A percentile compares a stretch with the other conserved stretches of the same genome.
These are phyloP conservation scores for Pipistrellus kuhlii DNA, from an alignment of 2,797 vertebrate species.

Conservation along the genomic window DNA sequence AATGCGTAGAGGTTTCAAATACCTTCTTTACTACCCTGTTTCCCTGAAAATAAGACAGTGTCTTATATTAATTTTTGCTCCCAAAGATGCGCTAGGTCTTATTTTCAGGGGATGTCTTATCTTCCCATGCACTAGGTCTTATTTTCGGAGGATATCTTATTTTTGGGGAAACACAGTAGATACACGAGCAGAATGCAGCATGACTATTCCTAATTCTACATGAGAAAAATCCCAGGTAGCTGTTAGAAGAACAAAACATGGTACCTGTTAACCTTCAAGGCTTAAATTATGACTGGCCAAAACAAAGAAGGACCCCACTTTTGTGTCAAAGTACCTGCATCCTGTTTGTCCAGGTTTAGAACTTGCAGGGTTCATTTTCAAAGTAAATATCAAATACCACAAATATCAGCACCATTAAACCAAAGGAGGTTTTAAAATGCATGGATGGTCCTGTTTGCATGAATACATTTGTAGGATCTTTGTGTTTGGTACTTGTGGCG, in stretches of 20 bases:
- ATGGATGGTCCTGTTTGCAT: background rate
- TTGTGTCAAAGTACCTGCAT: background rate
- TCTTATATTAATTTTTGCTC: too few species aligned
- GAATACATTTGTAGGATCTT: background rate
- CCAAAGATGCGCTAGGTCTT: too few species aligned
- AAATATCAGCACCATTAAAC: background rate
- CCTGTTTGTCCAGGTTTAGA: background rate
- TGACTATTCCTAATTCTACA: background rate
- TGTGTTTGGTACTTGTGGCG: background rate
- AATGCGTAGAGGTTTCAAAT: constrained; percentile 3
- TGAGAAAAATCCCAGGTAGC: background rate
- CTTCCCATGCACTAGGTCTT: too few species aligned
- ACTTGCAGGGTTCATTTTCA: background rate
- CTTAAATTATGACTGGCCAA: background rate
- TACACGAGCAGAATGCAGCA: background rate
- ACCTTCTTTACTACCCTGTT: background rate
- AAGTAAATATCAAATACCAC: background rate
- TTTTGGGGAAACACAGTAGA: background rate
- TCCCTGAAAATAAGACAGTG: too few species aligned
- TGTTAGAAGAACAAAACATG: background rate
- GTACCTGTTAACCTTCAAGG: background rate
- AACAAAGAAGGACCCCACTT: background rate
- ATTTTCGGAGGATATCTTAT: too few species aligned
- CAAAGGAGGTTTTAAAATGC: background rate
- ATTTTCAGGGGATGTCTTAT: too few species aligned